Conservation (phyloP, 2,888 invertebrate species). For the Abrostola tripartita region DNA sequence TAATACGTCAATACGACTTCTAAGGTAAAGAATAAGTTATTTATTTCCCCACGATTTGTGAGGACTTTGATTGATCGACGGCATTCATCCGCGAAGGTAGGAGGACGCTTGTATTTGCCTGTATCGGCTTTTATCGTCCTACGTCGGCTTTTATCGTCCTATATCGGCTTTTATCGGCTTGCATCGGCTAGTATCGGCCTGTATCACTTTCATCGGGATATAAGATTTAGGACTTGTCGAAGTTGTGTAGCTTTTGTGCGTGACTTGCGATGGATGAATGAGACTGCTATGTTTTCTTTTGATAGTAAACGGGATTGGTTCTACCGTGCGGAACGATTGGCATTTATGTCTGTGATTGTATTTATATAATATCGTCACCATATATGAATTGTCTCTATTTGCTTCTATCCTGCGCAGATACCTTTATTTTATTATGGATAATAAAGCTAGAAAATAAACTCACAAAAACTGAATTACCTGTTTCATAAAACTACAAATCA, state of each 20-base stretch:
- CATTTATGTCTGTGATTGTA: conserved; percentile 15
- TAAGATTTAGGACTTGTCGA: conserved; percentile 53
- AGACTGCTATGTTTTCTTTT: conserved; percentile 22
- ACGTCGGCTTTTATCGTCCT: conserved; percentile 30
- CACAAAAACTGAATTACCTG: no score
- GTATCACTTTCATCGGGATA: conserved; percentile 34
- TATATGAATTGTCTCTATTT: no score
- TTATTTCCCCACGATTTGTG: conserved; percentile 52
- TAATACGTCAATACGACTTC: conserved; percentile 63
- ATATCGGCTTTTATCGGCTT: conserved; percentile 28
- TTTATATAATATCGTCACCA: neutral
- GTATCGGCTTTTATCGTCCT: conserved; percentile 34
- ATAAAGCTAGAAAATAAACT: no score
- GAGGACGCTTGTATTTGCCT: conserved; percentile 15
- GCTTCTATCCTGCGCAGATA: no score
- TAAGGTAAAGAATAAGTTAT: conserved; percentile 59
- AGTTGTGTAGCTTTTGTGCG: conserved; percentile 44
- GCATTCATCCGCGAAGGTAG: conserved; percentile 52
- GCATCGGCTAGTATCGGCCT: conserved; percentile 6
- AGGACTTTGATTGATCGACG: conserved; percentile 57
- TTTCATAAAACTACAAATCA: no score
- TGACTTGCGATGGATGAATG: conserved; percentile 28
- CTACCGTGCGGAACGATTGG: conserved; percentile 20
- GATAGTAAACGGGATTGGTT: neutral
- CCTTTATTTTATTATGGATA: no score